Percentiles rank a stretch among this genome's conserved stretches.
These are phyloP conservation scores for Mus caroli DNA, from an alignment of 2,797 vertebrate species.

Conservation along the genomic window DNA sequence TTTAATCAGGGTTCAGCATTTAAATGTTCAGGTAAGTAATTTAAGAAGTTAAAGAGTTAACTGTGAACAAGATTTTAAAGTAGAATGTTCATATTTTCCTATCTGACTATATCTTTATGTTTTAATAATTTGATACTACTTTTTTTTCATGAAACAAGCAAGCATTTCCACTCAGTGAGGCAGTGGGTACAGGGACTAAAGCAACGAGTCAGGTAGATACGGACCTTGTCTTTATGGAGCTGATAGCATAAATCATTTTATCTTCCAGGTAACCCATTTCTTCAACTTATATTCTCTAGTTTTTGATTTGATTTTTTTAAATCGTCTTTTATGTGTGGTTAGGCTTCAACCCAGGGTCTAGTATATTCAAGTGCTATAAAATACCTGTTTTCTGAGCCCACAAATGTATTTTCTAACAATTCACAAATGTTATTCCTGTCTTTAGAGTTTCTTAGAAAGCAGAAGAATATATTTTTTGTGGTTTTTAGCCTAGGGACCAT, in stretches of 20 bases:
- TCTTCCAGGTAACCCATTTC: neutral
- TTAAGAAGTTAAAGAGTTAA: conserved; percentile 27
- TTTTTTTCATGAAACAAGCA: neutral
- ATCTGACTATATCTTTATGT: neutral
- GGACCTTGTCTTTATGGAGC: neutral
- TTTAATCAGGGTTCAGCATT: conserved; percentile 26
- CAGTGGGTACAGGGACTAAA: neutral
- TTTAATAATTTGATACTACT: neutral
- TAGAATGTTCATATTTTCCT: neutral
- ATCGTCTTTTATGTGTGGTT: neutral
- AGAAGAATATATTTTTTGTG: neutral
- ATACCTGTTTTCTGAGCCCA: neutral
- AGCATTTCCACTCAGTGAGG: neutral
- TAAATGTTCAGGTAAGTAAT: conserved; percentile 19
- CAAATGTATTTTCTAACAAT: conserved; percentile 36
- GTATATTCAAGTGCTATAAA: neutral
- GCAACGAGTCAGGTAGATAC: neutral
- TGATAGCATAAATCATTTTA: neutral
- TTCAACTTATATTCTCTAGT: neutral
- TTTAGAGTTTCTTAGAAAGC: neutral
- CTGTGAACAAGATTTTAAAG: neutral
- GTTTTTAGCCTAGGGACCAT: neutral
- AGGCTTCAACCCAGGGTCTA: neutral
- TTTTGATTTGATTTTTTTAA: neutral
- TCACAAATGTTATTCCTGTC: neutral